Percentiles rank a stretch among this genome's conserved stretches.
phyloP scores from a whole-genome alignment of 2,797 vertebrate genomes.

The Sciurus vulgaris region DNA sequence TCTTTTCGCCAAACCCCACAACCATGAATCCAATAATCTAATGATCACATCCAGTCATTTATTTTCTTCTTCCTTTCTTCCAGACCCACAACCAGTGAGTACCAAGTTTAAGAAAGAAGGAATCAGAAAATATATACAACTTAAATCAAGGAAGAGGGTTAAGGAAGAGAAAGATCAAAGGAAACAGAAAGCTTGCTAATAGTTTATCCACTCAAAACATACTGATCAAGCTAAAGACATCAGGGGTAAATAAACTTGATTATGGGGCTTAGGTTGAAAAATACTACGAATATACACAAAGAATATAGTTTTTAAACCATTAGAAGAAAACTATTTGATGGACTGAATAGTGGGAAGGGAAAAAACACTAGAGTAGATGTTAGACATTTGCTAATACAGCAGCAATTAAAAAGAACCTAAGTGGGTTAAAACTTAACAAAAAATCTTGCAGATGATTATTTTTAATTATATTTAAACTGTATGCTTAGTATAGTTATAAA shows the following conservation, averaged over 20 bases:
- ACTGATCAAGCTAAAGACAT: not conserved
- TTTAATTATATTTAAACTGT: not conserved
- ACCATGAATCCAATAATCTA: not conserved
- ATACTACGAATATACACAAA: not conserved
- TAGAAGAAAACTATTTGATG: not conserved
- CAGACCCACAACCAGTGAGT: not conserved
- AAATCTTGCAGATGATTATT: not conserved
- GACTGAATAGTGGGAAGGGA: not conserved
- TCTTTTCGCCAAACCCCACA: not conserved
- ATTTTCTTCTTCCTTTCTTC: not conserved
- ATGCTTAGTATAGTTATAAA: not conserved
- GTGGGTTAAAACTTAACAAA: not conserved
- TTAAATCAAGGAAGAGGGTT: not conserved
- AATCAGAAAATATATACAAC: not conserved
- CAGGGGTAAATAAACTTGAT: not conserved
- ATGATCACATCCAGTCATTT: not conserved
- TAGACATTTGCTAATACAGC: not conserved
- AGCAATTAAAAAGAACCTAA: conserved; percentile 7
- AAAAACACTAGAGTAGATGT: not conserved
- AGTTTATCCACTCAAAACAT: not conserved
- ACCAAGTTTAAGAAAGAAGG: not conserved
- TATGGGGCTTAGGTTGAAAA: conserved; percentile 3
- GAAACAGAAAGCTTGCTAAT: not conserved
- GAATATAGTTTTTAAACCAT: not conserved
- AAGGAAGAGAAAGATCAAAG: not conserved